Percentiles rank a stretch among this genome's conserved stretches.
Evolutionary conservation across 64 coral and sea anemone genomes (phyloP).

Genomic region (Anthopleura sola): DNA sequence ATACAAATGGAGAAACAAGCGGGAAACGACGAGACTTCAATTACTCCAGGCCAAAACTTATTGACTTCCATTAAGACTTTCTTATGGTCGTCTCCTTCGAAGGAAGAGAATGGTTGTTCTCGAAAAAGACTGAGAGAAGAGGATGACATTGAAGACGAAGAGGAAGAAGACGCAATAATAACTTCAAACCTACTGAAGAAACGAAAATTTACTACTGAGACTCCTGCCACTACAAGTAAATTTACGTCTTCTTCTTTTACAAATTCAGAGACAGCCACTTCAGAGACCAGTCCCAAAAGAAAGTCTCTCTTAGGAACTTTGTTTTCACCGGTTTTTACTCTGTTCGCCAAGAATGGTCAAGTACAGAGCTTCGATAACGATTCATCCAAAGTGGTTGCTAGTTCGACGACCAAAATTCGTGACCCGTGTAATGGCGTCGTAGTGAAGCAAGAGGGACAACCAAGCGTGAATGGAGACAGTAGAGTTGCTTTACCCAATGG

Average conservation of each 20-base stretch:
- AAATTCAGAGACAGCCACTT: slow-evolving; percentile 55
- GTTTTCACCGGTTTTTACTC: slow-evolving; percentile 94
- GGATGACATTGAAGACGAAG: slow-evolving; percentile 75
- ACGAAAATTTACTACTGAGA: slow-evolving; percentile 91
- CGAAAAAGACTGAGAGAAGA: slow-evolving; percentile 57
- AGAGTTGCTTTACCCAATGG: slow-evolving; percentile 30
- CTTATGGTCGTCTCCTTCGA: slow-evolving; percentile 85
- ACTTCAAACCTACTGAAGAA: slow-evolving; percentile 92
- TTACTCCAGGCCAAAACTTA: slow-evolving; percentile 62
- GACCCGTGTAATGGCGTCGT: slow-evolving; percentile 54
- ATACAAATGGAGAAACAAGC: slow-evolving; percentile 52
- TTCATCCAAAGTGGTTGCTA: neutral
- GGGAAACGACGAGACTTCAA: slow-evolving; percentile 12
- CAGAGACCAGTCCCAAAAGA: slow-evolving; percentile 46
- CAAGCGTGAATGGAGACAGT: slow-evolving; percentile 44
- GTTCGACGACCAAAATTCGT: neutral
- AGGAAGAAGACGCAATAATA: slow-evolving; percentile 93
- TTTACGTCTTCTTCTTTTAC: slow-evolving; percentile 13
- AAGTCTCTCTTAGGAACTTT: slow-evolving; percentile 91
- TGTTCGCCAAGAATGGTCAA: slow-evolving; percentile 97
- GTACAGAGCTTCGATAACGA: slow-evolving; percentile 66
- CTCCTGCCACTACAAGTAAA: slow-evolving; percentile 11
- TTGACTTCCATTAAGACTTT: slow-evolving; percentile 99
- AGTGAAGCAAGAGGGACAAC: slow-evolving; percentile 43
- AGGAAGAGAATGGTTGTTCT: slow-evolving; percentile 44